phyloP scores from a whole-genome alignment of 2,888 invertebrate species.

The Terebella lapidaria region DNA sequence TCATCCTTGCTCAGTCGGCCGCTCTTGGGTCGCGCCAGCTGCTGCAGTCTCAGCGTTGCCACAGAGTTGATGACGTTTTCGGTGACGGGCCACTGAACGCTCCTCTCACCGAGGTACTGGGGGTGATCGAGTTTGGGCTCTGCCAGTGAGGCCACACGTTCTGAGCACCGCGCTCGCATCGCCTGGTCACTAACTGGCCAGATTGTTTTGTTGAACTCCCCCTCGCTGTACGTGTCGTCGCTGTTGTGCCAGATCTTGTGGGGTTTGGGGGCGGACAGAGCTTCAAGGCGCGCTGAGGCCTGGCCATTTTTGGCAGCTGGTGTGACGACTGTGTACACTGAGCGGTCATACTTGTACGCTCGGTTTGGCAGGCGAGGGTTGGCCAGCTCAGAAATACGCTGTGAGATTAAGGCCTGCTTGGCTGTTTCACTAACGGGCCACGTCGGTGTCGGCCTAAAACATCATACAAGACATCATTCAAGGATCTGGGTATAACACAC shows the following conservation, averaged over 20 bases:
- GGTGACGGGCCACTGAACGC: conserved; percentile 36
- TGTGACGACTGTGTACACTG: conserved; percentile 31
- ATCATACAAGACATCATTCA: conserved; percentile 5
- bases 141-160: conserved; percentile 34
- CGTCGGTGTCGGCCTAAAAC: conserved; percentile 34
- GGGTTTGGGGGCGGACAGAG: conserved; percentile 32
- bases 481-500: too few relatives aligned
- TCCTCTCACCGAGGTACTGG: conserved; percentile 30
- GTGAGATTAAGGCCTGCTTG: conserved; percentile 27
- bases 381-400: conserved; percentile 30
- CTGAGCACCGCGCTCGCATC: conserved; percentile 27
- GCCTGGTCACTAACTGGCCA: conserved; percentile 29
- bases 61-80: conserved; percentile 35
- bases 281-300: conserved; percentile 30
- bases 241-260: conserved; percentile 20
- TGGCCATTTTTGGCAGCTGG: conserved; percentile 25
- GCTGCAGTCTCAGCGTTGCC: conserved; percentile 38
- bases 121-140: conserved; percentile 32
- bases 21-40: conserved; percentile 40
- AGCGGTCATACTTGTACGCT: conserved; percentile 24
- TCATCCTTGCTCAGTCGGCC: conserved; percentile 44
- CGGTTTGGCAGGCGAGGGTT: conserved; percentile 20
- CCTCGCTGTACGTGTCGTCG: conserved; percentile 29
- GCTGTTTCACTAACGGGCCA: conserved; percentile 36
- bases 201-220: conserved; percentile 26